Base-by-base conservation (phyloP, 1,140 invertebrate genomes). In the Papilio polytes region DNA sequence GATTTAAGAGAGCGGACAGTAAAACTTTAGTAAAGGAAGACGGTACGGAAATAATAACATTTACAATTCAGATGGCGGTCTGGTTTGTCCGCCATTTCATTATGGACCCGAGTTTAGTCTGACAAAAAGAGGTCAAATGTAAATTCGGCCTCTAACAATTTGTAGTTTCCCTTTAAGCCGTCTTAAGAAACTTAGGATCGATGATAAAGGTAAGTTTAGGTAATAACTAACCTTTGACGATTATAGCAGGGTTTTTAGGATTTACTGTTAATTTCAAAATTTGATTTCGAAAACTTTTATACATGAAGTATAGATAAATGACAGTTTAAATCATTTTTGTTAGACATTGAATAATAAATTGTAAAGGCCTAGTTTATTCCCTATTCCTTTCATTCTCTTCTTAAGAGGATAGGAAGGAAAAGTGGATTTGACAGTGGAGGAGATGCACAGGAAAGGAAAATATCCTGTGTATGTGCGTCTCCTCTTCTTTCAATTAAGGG, bases 11-110 rank as follows among this genome's bases (percentile, higher is more conserved):
- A 63, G 77, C 76, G 31, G 56, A 63, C 76, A 66, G 56, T 66
- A 78, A 78, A 78, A 78, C 31, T 78, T 78, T 78, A 66, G 56
- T 80, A 82, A 83, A 74, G 80, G 72, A 85, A 82, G 81, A 85
- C 81, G 82, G 85, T 83, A 81, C 79, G 83, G 81, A 85, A 83
- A 87, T 85, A 86, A 84, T 86, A 85, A 85, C 88, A 88, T 89
- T 88, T 88, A 87, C 88, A 89, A 89, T 89, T 88, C 84, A 87
- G 85, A 89, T 88, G 76, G 80, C 76, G 85, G 82, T 85, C 82
- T 82, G 80, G 82, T 84, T 78, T 80, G 80, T 80, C 81, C 81
- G 74, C 85, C 83, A 85, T 86, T 87, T 83, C 84, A 84, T 87
- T 87, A 85, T 83, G 78, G 80, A 70, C 81, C 85, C 82, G 59